Evolutionary conservation across 2,888 invertebrate genomes (phyloP).

Genomic region (Blastobasis adustella): DNA sequence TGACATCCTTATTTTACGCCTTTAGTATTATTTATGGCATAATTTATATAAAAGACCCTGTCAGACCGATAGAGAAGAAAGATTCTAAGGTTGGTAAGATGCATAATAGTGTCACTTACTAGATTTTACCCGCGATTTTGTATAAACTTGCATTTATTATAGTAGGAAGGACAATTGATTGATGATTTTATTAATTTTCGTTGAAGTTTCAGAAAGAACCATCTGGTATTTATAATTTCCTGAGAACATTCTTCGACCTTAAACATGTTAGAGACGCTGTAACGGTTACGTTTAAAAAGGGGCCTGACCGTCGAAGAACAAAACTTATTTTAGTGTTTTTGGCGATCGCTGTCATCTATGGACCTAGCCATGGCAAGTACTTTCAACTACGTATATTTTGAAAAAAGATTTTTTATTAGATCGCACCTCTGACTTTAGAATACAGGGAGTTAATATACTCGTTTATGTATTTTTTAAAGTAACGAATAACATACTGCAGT

Average conservation of each 20-base stretch:
- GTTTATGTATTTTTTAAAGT: too few species aligned
- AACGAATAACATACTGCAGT: too few species aligned
- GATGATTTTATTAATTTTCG: not conserved
- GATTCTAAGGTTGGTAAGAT: conserved; percentile 25
- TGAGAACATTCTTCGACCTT: conserved; percentile 66
- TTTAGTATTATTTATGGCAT: conserved; percentile 60
- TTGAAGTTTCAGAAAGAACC: conserved; percentile 36
- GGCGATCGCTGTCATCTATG: conserved; percentile 54
- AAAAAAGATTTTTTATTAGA: too few species aligned
- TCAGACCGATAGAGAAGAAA: conserved; percentile 27
- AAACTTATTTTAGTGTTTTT: conserved; percentile 54
- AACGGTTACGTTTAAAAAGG: conserved; percentile 65
- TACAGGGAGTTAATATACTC: too few species aligned
- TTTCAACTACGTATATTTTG: not conserved
- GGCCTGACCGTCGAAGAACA: conserved; percentile 46
- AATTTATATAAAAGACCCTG: conserved; percentile 52
- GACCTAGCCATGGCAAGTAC: conserved; percentile 52
- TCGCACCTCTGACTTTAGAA: too few species aligned
- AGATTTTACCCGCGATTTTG: not conserved
- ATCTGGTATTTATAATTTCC: conserved; percentile 29
- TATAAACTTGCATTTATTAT: not conserved
- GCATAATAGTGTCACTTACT: not conserved
- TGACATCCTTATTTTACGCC: conserved; percentile 52
- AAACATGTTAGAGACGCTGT: conserved; percentile 68
- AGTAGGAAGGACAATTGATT: not conserved